Evolutionary conservation across 2,113 vertebrate species (phyloP).

Genomic region (Xerus inauris): DNA sequence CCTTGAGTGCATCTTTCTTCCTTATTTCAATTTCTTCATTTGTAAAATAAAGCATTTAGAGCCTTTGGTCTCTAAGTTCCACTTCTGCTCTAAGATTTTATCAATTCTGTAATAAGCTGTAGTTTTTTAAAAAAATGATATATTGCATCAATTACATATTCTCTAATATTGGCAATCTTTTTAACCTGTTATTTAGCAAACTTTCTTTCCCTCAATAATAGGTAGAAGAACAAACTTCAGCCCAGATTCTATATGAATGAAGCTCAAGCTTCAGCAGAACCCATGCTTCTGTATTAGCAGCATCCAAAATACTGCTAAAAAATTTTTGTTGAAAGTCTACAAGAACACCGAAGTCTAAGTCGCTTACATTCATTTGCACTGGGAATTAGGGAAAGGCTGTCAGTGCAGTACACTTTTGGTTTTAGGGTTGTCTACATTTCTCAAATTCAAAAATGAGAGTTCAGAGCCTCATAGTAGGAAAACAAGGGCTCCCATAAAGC

Average conservation of each 20-base stretch:
- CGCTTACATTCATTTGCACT: background rate
- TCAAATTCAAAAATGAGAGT: conserved; percentile 10
- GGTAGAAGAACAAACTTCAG: background rate
- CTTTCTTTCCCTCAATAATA: background rate
- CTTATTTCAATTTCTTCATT: background rate
- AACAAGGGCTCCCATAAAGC: background rate
- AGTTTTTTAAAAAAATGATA: background rate
- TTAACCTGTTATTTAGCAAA: conserved; percentile 2
- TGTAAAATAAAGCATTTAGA: conserved; percentile 29
- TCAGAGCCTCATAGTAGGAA: background rate
- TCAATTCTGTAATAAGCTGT: background rate
- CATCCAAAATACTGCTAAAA: background rate
- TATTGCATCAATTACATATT: background rate
- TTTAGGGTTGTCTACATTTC: background rate
- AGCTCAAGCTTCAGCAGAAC: background rate
- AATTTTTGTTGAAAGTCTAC: background rate
- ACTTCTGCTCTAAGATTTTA: conserved; percentile 8
- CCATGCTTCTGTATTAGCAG: background rate
- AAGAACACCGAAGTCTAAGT: background rate
- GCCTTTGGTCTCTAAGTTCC: background rate
- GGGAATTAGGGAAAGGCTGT: background rate
- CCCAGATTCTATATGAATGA: background rate
- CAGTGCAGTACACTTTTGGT: background rate
- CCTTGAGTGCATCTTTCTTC: background rate
- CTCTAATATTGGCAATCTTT: background rate